These are phyloP conservation scores for Falco columbarius DNA, from an alignment of 2,797 vertebrate species.

Conservation along the genomic window DNA sequence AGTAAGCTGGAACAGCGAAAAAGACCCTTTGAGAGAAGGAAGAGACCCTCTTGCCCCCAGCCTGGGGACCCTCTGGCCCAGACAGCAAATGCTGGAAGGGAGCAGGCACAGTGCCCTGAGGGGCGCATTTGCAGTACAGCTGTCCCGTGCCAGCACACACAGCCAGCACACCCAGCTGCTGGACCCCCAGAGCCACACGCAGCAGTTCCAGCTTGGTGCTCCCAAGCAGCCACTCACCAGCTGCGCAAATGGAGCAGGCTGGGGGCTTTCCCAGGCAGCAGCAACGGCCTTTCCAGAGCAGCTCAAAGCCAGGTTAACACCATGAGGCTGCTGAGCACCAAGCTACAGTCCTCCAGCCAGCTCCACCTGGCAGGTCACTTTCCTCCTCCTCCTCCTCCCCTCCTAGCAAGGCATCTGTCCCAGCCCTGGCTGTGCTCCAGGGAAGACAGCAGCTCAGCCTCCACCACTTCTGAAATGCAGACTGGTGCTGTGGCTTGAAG, in stretches of 20 bases:
- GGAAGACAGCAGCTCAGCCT: background rate
- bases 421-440: background rate
- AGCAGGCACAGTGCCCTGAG: rapidly evolving
- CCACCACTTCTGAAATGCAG: background rate
- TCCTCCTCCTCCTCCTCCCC: background rate
- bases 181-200: background rate
- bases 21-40: background rate
- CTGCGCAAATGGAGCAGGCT: background rate
- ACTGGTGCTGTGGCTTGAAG: background rate
- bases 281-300: background rate
- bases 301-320: background rate
- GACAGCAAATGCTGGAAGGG: background rate
- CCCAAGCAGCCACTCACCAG: background rate
- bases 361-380: background rate
- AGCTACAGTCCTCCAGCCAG: background rate
- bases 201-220: background rate
- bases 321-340: background rate
- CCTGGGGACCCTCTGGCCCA: rapidly evolving
- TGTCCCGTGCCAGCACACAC: rapidly evolving
- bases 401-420: background rate
- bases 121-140: background rate
- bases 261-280: background rate
- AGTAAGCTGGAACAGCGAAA: background rate
- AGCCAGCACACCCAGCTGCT: background rate
- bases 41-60: background rate